Base-by-base conservation (phyloP, 2,888 invertebrate genomes). In the Philhelius pedissequus region DNA sequence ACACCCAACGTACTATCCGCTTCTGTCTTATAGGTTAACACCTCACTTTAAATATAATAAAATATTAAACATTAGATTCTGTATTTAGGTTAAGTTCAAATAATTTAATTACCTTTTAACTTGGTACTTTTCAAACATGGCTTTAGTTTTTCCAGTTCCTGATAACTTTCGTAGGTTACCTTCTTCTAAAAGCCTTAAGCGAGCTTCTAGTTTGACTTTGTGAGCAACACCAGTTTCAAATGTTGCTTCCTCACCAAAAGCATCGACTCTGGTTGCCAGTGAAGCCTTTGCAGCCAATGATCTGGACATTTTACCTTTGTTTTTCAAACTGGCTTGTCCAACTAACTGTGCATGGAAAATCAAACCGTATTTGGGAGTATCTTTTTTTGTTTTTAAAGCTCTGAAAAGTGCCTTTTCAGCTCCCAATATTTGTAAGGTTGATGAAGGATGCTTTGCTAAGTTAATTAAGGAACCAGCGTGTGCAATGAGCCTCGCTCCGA, bases 291-390 rank as follows among this genome's bases (percentile, higher is more conserved):
- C 98, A 1, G 99, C 99, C 87, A 99, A 92, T 95, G 99, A 99
- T 88, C 99, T 94, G 0, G 99, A 97, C 94, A 96, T 96, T 92
- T 96, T 96, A 78, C 99, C 99, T 91, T 99, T 99, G 87, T 97
- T 95, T 91, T 96, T 97, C 0, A 95, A 94, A 89, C 96, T 96
- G 1, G 96, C 94, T 90, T 98, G 97, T 0, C 98, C 97, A 7
- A 99, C 96, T 18, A 99, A 92, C 89, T 97, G 96, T 0, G 99
- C 96, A 90, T 99, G 99, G 90, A 99, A 99, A 86, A 99, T 98
- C 48, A 99, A 93, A 92, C 99, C 99, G 91, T 99, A 99, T 90
- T 99, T 99, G 0, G 99, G 99, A 0, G 99, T 99, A 89, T 99
- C 98, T 89, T 98, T 97, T 89, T 98, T 98, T 0, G 98, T 97